Evolutionary conservation across 2,888 invertebrate genomes (phyloP).

Genomic region (Allygus modestus): DNA sequence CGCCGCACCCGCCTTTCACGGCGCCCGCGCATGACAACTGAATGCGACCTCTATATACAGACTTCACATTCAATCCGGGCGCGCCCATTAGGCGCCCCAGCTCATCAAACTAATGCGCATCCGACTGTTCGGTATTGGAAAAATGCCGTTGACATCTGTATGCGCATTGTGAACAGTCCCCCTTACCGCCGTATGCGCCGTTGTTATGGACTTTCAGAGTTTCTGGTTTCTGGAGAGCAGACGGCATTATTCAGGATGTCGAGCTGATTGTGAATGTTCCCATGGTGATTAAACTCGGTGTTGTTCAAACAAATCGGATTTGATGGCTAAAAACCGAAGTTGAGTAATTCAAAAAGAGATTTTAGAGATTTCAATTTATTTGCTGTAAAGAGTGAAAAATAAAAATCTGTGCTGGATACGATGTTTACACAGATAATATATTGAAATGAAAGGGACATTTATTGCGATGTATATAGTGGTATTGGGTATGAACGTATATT

Average conservation of each 20-base stretch:
- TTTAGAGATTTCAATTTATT: no score
- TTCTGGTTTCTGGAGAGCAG: background rate
- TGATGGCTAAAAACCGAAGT: no score
- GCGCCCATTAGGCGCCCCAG: constrained; percentile 8
- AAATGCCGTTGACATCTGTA: constrained; percentile 3
- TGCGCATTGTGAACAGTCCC: background rate
- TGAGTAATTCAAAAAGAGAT: no score
- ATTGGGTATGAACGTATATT: no score
- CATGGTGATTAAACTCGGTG: background rate
- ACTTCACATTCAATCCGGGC: no score
- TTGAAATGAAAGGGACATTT: no score
- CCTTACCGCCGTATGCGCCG: background rate
- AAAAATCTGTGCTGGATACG: no score
- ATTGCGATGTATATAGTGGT: no score
- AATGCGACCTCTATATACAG: background rate
- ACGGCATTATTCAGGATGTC: background rate
- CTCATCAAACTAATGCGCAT: constrained; percentile 35
- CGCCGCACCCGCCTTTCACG: background rate
- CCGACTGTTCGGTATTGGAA: background rate
- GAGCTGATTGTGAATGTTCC: background rate
- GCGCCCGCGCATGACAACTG: constrained; percentile 1
- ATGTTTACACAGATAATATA: no score
- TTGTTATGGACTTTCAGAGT: background rate
- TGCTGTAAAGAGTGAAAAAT: no score
- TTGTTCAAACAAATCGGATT: no score